These are phyloP conservation scores for Lontra canadensis DNA, from an alignment of 2,113 vertebrate species.

Conservation along the genomic window DNA sequence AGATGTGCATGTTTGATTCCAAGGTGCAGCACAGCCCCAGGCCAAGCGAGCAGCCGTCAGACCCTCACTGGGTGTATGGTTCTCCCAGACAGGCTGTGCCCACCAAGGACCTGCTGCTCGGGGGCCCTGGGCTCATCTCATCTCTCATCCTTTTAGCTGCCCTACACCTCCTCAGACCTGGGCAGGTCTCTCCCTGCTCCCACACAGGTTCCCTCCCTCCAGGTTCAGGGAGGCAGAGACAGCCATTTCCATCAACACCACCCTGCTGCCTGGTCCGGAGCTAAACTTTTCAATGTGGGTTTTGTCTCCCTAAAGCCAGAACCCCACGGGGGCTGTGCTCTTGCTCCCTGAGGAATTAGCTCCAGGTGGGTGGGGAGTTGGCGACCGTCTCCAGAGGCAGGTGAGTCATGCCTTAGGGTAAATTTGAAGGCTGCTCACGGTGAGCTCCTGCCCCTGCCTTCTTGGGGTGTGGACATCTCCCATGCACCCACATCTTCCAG, in stretches of 20 bases:
- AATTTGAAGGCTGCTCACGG: not conserved
- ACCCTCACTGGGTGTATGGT: too few species aligned
- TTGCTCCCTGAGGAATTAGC: not conserved
- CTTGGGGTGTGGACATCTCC: not conserved
- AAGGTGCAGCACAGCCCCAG: not conserved
- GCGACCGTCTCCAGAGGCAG: not conserved
- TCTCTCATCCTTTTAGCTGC: not conserved
- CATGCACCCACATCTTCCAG: fast-evolving
- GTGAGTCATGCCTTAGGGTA: not conserved
- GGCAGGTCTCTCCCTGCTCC: not conserved
- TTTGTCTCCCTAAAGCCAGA: not conserved
- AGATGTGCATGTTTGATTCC: not conserved
- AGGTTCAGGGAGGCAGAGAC: not conserved
- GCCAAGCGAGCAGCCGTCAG: not conserved
- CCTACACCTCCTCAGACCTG: not conserved
- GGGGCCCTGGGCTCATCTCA: not conserved
- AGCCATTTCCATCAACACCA: not conserved
- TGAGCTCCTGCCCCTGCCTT: not conserved
- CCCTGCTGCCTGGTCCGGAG: not conserved
- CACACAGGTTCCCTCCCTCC: not conserved
- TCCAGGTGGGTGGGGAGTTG: not conserved
- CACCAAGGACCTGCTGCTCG: not conserved
- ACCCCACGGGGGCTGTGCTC: not conserved
- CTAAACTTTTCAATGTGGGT: not conserved
- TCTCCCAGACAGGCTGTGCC: not conserved